phyloP scores from a whole-genome alignment of 2,888 invertebrate genomes.

The Stenolophus ochropezus region DNA sequence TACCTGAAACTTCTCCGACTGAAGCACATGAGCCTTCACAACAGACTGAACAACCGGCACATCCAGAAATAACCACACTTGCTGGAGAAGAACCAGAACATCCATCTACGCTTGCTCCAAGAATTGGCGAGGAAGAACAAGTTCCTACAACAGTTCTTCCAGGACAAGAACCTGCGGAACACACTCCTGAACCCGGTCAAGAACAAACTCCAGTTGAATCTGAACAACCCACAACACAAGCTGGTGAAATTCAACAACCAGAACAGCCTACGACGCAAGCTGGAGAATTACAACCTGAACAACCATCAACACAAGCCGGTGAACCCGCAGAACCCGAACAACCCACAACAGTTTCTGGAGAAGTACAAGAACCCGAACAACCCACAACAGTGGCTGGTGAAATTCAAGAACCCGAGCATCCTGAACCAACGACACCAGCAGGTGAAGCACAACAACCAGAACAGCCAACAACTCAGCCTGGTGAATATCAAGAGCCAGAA shows the following conservation, averaged over 20 bases:
- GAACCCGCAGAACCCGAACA: slow-evolving; percentile 61
- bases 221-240: slow-evolving; percentile 43
- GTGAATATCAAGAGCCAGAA: slow-evolving; percentile 60
- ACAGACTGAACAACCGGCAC: slow-evolving; percentile 22
- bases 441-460: slow-evolving; percentile 48
- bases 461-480: background rate
- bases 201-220: background rate
- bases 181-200: slow-evolving; percentile 49
- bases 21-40: slow-evolving; percentile 2
- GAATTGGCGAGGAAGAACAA: background rate
- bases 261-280: slow-evolving; percentile 52
- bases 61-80: slow-evolving; percentile 26
- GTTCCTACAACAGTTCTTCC: slow-evolving; percentile 43
- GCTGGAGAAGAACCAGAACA: slow-evolving; percentile 58
- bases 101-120: background rate
- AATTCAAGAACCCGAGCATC: slow-evolving; percentile 5
- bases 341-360: slow-evolving; percentile 35
- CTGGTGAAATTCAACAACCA: slow-evolving; percentile 43
- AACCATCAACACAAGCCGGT: slow-evolving; percentile 6
- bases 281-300: slow-evolving; percentile 54
- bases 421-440: slow-evolving; percentile 40
- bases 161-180: slow-evolving; percentile 36
- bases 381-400: background rate
- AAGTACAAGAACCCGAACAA: slow-evolving; percentile 7
- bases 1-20: slow-evolving; percentile 9